phyloP scores from a whole-genome alignment of 2,113 vertebrate species.

The Rhadina sibilatrix region DNA sequence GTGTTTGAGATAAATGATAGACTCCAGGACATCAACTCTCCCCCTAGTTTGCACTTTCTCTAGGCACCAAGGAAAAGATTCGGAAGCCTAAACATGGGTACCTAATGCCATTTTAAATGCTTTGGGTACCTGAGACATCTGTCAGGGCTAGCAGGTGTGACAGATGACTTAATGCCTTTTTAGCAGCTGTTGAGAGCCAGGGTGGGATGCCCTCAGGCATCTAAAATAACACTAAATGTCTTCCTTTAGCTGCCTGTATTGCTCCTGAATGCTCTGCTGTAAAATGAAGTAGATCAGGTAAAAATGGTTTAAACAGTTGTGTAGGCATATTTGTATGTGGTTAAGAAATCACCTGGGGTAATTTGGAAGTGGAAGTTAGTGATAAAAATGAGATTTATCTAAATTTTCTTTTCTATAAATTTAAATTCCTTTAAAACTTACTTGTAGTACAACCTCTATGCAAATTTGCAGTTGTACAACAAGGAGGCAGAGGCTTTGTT shows the following conservation, averaged over 20 bases:
- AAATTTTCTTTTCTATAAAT: neutral
- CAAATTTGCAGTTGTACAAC: neutral
- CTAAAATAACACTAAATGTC: neutral
- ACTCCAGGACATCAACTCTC: neutral
- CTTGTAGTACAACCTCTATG: neutral
- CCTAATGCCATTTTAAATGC: constrained; percentile 18
- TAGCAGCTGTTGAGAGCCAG: constrained; percentile 5
- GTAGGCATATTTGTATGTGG: neutral
- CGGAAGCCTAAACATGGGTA: neutral
- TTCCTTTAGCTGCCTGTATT: neutral
- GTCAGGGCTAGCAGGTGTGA: constrained; percentile 47
- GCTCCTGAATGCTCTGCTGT: neutral
- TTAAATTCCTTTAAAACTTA: neutral
- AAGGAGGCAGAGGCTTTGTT: neutral
- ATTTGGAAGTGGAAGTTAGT: neutral
- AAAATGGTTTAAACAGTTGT: neutral
- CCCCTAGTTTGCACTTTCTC: constrained; percentile 6
- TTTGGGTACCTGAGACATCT: constrained; percentile 27
- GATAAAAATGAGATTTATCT: neutral
- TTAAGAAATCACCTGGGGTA: neutral
- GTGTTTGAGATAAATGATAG: constrained; percentile 5
- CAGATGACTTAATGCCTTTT: constrained; percentile 28
- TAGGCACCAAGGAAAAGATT: neutral
- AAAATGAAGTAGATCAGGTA: neutral
- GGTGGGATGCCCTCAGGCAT: neutral